Evolutionary conservation across 2,888 invertebrate genomes (phyloP).

Genomic region (Luperina testacea): DNA sequence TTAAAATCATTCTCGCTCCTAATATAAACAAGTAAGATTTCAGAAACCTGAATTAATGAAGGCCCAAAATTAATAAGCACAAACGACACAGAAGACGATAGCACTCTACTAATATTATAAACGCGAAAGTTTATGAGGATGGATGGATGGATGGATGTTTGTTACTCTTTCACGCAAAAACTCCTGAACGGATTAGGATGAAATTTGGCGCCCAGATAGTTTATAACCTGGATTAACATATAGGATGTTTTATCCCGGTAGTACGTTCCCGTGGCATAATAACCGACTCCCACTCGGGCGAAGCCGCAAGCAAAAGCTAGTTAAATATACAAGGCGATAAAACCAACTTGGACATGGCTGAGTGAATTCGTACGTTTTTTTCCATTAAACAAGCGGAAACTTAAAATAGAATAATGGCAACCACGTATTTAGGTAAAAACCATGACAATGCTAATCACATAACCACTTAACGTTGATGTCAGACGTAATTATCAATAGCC

Average conservation of each 20-base stretch:
- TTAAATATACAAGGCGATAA: slow-evolving; percentile 54
- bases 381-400: slow-evolving; percentile 59
- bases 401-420: slow-evolving; percentile 58
- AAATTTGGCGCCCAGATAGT: no score
- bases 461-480: slow-evolving; percentile 54
- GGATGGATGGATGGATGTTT: no score
- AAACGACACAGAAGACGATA: slow-evolving; percentile 59
- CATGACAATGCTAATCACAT: slow-evolving; percentile 60
- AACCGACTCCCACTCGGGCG: no score
- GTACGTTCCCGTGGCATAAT: no score
- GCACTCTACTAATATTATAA: neutral
- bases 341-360: slow-evolving; percentile 53
- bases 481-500: slow-evolving; percentile 50
- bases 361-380: slow-evolving; percentile 56
- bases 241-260: no score
- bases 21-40: slow-evolving; percentile 37
- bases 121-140: no score
- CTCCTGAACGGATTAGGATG: no score
- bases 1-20: slow-evolving; percentile 27
- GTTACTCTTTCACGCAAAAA: no score
- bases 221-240: no score
- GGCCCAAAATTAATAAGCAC: slow-evolving; percentile 40
- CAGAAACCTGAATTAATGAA: slow-evolving; percentile 34
- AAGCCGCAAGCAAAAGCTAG: no score
- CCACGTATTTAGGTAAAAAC: slow-evolving; percentile 54